Evolutionary conservation across 1,140 invertebrate genomes (phyloP).

Genomic region (Conus betulinus): DNA sequence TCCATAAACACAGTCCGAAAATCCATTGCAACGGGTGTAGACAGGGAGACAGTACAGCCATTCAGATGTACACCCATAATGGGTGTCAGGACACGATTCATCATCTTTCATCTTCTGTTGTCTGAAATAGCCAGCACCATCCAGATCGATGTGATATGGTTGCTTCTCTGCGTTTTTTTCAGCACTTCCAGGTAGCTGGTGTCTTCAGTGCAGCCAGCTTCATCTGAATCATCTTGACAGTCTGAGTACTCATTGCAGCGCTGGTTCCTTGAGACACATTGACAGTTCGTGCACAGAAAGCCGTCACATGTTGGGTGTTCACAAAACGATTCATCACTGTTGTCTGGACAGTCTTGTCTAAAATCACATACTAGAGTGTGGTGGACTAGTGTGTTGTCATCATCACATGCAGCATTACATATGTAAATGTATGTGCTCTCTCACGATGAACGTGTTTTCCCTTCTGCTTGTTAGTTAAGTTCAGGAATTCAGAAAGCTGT

Average conservation of each 20-base stretch:
- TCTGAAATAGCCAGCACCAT: too few species aligned
- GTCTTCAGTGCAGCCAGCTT: neutral
- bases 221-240: slow-evolving; percentile 8
- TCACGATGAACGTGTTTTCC: neutral
- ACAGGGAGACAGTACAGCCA: too few species aligned
- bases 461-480: neutral
- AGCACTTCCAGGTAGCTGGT: too few species aligned
- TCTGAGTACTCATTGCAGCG: neutral
- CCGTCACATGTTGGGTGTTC: neutral
- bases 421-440: neutral
- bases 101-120: too few species aligned
- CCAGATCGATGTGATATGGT: too few species aligned
- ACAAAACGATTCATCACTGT: slow-evolving; percentile 14
- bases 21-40: too few species aligned
- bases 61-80: too few species aligned
- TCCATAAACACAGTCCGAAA: too few species aligned
- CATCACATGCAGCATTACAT: neutral
- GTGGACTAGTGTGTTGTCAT: neutral
- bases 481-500: neutral
- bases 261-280: neutral
- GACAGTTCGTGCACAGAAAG: neutral
- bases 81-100: too few species aligned
- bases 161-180: too few species aligned
- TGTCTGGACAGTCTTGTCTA: neutral
- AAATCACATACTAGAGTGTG: slow-evolving; percentile 23